A percentile compares a stretch with the other conserved stretches of the same genome.
Evolutionary conservation across 2,113 vertebrate genomes (phyloP).

Genomic region (Taurulus bubalis): DNA sequence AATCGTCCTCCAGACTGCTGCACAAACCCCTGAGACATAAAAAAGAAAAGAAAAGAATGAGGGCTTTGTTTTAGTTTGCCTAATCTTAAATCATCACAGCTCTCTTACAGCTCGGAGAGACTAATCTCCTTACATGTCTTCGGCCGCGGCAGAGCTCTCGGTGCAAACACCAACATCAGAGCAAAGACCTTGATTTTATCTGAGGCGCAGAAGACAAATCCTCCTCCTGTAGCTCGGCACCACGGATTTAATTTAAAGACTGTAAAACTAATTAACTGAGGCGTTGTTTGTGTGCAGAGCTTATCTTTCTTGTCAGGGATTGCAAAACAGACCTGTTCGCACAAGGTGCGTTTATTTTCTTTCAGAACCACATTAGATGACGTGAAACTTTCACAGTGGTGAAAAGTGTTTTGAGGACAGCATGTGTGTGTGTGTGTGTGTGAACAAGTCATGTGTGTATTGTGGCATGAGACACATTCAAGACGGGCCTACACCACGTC

Average conservation of each 20-base stretch:
- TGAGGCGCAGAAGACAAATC: conserved; percentile 24
- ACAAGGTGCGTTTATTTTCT: neutral
- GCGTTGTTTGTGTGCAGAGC: conserved; percentile 1
- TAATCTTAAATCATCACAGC: conserved; percentile 44
- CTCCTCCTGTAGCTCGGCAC: neutral
- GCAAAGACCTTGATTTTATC: conserved; percentile 35
- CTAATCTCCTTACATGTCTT: conserved; percentile 49
- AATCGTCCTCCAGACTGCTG: conserved; percentile 57
- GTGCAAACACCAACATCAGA: conserved; percentile 30
- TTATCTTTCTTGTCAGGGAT: conserved; percentile 10
- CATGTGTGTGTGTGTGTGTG: too few species aligned
- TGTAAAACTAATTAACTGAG: conserved; percentile 21
- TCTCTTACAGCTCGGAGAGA: conserved; percentile 33
- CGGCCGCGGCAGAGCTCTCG: conserved; percentile 12
- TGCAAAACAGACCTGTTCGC: neutral
- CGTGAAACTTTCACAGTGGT: neutral
- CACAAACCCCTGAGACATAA: conserved; percentile 43
- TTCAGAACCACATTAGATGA: neutral
- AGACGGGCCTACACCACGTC: conserved; percentile 7
- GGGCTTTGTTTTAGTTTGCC: conserved; percentile 71
- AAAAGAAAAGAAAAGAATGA: conserved; percentile 39
- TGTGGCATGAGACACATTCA: conserved; percentile 3
- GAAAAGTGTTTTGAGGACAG: too few species aligned
- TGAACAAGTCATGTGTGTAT: conserved; percentile 1
- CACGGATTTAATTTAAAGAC: neutral